Evolutionary conservation across 2,797 vertebrate species (phyloP), one percentile per base, ranked within the genome.

Genomic region (Labroides dimidiatus): DNA sequence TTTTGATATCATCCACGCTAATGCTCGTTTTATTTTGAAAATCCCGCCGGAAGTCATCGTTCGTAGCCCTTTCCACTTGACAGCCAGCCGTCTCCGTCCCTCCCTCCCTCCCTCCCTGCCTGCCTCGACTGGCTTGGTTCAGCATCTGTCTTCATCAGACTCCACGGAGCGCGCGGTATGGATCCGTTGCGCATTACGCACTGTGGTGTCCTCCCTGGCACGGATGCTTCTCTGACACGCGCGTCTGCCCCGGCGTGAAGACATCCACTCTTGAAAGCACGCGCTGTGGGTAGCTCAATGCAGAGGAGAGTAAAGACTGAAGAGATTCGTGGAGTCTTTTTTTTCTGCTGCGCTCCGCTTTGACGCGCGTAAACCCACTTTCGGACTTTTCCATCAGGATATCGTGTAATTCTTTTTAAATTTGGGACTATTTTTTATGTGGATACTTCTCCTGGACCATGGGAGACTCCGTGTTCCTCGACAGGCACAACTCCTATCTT

Each of bases 381-480:
- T 17, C 44, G 23, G 74, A 81, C 72, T 72, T 55, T 45, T 66
- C 23, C 43, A 49, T 44, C 55, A 62, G 79, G 74, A 80, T 80
- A 69, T 53, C 60, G 69, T 81, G 77, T 73, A 30, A 67, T 82
- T 54, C 59, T n/a, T 50, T 19, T 50, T 19, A 27, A 52, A 51
- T 65, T 56, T 27, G 63, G n/a, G 47, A 2, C 49, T 56, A n/a
- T 83, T 76, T 84, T n/a, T 83, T 88, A 91, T 94, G 92, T 89
- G 93, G 91, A 93, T 84, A 69, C 60, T 83, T 67, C 60, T 65
- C 36, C 33, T 24, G 67, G 17, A 81, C 78, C 65, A 95, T 95
- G 93, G 94, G 91, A 84, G 94, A 94, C 90, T 92, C 93, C 33
- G 93, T 94, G 73, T 94, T 94, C 82, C 85, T 93, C 80, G 93